Conservation (phyloP, 2,888 invertebrate species). For the Euplexia lucipara region DNA sequence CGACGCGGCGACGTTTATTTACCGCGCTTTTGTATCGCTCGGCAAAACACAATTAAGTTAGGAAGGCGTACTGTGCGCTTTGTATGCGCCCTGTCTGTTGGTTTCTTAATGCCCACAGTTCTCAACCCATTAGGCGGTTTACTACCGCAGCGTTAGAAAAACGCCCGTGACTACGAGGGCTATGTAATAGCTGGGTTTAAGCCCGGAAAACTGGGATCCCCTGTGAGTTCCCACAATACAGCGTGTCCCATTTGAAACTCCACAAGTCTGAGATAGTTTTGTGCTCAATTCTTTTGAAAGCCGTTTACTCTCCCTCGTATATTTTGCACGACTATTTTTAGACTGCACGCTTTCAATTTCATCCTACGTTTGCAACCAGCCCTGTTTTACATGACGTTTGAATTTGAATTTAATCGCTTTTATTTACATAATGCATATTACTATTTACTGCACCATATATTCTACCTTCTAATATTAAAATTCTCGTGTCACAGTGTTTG, state of each 20-base stretch:
- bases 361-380: slow-evolving; percentile 30
- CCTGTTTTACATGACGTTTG: slow-evolving; percentile 55
- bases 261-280: slow-evolving; percentile 49
- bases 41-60: too few species aligned
- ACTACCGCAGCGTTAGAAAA: too few species aligned
- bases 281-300: slow-evolving; percentile 56
- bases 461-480: too few species aligned
- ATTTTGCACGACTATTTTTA: slow-evolving; percentile 56
- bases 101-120: too few species aligned
- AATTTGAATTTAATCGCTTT: slow-evolving; percentile 45
- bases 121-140: too few species aligned
- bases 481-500: too few species aligned
- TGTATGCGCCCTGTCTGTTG: too few species aligned
- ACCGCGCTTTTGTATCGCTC: too few species aligned
- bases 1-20: too few species aligned
- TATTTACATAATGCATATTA: slow-evolving; percentile 27
- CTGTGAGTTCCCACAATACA: slow-evolving; percentile 55
- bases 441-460: slow-evolving; percentile 25
- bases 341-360: slow-evolving; percentile 59
- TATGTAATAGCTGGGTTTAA: slow-evolving; percentile 36
- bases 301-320: slow-evolving; percentile 44
- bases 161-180: too few species aligned
- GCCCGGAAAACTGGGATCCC: slow-evolving; percentile 52
- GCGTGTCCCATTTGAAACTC: slow-evolving; percentile 54
- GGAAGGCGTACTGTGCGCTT: too few species aligned